phyloP scores from a whole-genome alignment of 2,113 vertebrate species.

The Physeter macrocephalus region DNA sequence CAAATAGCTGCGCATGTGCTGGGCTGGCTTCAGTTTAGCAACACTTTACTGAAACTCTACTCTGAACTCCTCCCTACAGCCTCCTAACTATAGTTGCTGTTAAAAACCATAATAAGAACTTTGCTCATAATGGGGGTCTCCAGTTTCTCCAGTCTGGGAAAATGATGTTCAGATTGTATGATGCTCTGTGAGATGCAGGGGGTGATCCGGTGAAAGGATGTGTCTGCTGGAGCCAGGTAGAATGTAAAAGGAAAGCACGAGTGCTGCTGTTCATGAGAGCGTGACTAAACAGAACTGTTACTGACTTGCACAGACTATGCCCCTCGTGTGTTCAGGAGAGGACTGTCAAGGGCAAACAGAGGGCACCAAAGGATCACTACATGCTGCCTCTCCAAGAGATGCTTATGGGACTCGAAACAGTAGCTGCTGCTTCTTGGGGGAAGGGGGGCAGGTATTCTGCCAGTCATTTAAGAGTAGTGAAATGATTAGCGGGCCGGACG shows the following conservation, averaged over 20 bases:
- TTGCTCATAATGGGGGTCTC: not conserved
- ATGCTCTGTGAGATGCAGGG: not conserved
- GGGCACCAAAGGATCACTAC: not conserved
- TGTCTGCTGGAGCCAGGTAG: not conserved
- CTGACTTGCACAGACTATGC: too few species aligned
- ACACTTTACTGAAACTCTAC: not conserved
- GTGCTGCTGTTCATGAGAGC: not conserved
- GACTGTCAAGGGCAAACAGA: too few species aligned
- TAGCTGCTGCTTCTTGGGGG: not conserved
- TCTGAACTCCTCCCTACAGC: not conserved
- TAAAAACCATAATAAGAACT: not conserved
- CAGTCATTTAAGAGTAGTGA: not conserved
- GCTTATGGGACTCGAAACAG: not conserved
- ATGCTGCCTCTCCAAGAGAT: not conserved
- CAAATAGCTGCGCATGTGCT: accelerated
- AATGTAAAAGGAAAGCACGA: not conserved
- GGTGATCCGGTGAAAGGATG: not conserved
- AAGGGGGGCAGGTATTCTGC: not conserved
- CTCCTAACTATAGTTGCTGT: not conserved
- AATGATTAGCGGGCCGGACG: not conserved
- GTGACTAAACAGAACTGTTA: accelerated
- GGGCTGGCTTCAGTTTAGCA: not conserved
- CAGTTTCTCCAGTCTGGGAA: not conserved
- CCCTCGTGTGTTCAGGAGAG: not conserved
- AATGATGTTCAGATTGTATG: not conserved